Percentiles rank a stretch among this genome's conserved stretches.
phyloP scores from a whole-genome alignment of 2,797 vertebrate genomes.

The Psittacula derbiana region DNA sequence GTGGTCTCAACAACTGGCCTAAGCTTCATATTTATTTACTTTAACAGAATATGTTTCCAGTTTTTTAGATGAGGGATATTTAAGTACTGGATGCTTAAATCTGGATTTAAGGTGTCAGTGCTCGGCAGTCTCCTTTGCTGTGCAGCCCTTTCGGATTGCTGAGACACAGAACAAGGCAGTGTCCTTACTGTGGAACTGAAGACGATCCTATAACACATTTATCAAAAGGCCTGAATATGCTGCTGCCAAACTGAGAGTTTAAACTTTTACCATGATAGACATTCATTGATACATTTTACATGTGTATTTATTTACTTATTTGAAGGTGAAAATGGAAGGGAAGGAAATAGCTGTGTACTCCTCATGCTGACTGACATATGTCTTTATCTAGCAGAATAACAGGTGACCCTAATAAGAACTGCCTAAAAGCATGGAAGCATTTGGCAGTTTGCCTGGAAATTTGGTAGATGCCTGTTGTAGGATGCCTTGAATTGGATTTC shows the following conservation, averaged over 20 bases:
- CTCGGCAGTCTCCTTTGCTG: neutral
- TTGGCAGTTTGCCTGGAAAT: neutral
- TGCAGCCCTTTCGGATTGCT: neutral
- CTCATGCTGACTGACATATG: neutral
- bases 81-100: neutral
- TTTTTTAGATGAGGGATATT: neutral
- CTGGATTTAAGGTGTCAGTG: neutral
- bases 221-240: fast-evolving
- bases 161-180: neutral
- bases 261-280: neutral
- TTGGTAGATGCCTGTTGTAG: neutral
- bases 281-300: neutral
- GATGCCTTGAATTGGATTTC: neutral
- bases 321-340: neutral
- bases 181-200: neutral
- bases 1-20: neutral
- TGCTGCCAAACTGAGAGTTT: neutral
- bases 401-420: neutral
- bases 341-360: neutral
- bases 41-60: neutral
- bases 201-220: neutral
- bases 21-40: neutral
- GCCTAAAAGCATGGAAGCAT: neutral
- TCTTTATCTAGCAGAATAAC: neutral
- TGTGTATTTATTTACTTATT: neutral